Evolutionary conservation across 2,888 invertebrate genomes (phyloP).

Genomic region (Capitulum mitella): DNA sequence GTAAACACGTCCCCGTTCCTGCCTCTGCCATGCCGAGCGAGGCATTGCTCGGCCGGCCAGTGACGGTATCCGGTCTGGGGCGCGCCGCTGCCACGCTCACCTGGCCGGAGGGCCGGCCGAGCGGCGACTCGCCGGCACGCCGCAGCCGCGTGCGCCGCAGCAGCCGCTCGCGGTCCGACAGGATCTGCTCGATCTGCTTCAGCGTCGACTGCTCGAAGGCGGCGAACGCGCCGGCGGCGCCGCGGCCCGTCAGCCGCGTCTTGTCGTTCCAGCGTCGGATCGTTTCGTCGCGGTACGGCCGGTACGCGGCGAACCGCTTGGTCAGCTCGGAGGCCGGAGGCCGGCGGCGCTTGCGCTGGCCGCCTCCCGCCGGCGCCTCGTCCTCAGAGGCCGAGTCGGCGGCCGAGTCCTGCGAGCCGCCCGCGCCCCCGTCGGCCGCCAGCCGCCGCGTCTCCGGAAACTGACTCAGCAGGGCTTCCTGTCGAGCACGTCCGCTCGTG

Average conservation of each 20-base stretch:
- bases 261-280: slow-evolving; percentile 95
- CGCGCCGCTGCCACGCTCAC: too few species aligned
- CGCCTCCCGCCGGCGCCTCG: not conserved
- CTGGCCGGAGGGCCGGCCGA: slow-evolving; percentile 15
- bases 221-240: slow-evolving; percentile 53
- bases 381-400: not conserved
- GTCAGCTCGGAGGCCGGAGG: slow-evolving; percentile 43
- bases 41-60: too few species aligned
- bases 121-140: slow-evolving; percentile 8
- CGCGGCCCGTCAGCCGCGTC: slow-evolving; percentile 61
- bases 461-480: slow-evolving; percentile 13
- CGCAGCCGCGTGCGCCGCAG: slow-evolving; percentile 62
- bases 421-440: slow-evolving; percentile 43
- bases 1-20: too few species aligned
- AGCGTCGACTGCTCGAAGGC: slow-evolving; percentile 50
- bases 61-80: too few species aligned
- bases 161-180: slow-evolving; percentile 68
- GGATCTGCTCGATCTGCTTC: slow-evolving; percentile 76
- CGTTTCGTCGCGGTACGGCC: slow-evolving; percentile 63
- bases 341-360: slow-evolving; percentile 24
- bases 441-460: slow-evolving; percentile 36
- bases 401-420: not conserved
- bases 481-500: too few species aligned
- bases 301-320: slow-evolving; percentile 55
- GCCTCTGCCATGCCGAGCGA: too few species aligned